Percentiles rank a stretch among this genome's conserved stretches.
These are phyloP conservation scores for Zaprionus obscuricornis DNA, from an alignment of 2,888 invertebrate species.

Conservation along the genomic window DNA sequence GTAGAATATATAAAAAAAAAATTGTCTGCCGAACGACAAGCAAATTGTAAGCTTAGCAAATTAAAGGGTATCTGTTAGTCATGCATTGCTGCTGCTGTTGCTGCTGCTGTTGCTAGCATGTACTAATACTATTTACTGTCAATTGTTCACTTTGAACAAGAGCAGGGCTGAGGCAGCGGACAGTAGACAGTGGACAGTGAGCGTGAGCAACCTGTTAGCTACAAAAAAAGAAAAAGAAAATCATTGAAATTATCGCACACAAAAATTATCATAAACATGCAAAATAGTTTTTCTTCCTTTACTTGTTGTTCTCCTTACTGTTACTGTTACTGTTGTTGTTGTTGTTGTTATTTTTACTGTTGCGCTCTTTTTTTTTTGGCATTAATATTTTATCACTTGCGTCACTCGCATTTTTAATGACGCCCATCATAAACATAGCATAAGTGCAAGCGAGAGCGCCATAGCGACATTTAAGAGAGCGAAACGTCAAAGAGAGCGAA, in stretches of 20 bases:
- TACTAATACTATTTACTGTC: too few species aligned
- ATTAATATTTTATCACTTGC: conserved; percentile 76
- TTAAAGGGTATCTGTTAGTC: too few species aligned
- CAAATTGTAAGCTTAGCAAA: too few species aligned
- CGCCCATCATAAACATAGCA: conserved; percentile 28
- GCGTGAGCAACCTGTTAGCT: conserved; percentile 48
- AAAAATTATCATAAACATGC: conserved; percentile 47
- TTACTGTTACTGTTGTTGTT: conserved; percentile 2
- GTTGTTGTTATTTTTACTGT: conserved; percentile 14
- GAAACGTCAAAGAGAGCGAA: conserved; percentile 4
- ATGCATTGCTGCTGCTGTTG: too few species aligned
- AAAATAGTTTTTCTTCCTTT: conserved; percentile 41
- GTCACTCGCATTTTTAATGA: conserved; percentile 73
- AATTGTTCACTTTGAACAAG: too few species aligned
- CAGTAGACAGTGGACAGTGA: too few species aligned
- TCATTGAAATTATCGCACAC: not conserved
- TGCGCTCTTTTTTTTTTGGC: conserved; percentile 37
- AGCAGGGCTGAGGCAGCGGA: too few species aligned
- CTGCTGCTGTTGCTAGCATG: too few species aligned
- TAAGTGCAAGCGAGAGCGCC: conserved; percentile 16
- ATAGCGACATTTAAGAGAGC: conserved; percentile 20
- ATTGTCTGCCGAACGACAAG: too few species aligned
- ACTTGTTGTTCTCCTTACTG: not conserved
- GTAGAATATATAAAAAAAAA: too few species aligned
- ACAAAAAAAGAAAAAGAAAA: not conserved